phyloP scores from a whole-genome alignment of 2,888 invertebrate genomes.

The Polydrusus cervinus region DNA sequence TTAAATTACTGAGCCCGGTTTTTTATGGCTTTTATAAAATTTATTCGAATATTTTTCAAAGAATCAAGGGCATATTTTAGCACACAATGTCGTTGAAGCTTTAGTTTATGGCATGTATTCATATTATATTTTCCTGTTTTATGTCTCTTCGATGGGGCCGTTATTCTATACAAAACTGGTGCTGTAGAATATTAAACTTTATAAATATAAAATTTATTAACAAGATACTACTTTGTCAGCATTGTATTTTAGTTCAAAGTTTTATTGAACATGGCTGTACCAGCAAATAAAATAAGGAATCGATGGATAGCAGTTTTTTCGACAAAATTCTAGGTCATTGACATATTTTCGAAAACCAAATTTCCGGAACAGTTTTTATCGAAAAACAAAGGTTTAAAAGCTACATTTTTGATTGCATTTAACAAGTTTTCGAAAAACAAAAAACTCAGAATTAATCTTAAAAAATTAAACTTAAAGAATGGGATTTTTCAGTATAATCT shows the following conservation, averaged over 20 bases:
- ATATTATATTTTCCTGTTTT: neutral
- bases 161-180: neutral
- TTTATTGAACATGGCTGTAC: neutral
- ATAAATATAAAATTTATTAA: neutral
- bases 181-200: neutral
- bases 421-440: too few species aligned
- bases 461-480: too few species aligned
- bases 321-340: too few species aligned
- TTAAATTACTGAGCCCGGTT: slow-evolving; percentile 13
- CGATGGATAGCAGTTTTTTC: too few species aligned
- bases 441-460: too few species aligned
- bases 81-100: slow-evolving; percentile 5
- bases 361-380: too few species aligned
- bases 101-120: slow-evolving; percentile 1
- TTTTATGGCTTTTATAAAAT: slow-evolving; percentile 27
- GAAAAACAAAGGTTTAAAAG: too few species aligned
- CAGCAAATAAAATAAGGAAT: too few species aligned
- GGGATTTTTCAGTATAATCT: too few species aligned
- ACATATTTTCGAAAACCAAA: too few species aligned
- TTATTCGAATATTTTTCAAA: slow-evolving; percentile 12
- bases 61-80: neutral
- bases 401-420: too few species aligned
- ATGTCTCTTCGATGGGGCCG: slow-evolving; percentile 5
- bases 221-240: neutral
- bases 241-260: neutral